phyloP scores from a whole-genome alignment of 2,797 vertebrate species.

The Artibeus lituratus region DNA sequence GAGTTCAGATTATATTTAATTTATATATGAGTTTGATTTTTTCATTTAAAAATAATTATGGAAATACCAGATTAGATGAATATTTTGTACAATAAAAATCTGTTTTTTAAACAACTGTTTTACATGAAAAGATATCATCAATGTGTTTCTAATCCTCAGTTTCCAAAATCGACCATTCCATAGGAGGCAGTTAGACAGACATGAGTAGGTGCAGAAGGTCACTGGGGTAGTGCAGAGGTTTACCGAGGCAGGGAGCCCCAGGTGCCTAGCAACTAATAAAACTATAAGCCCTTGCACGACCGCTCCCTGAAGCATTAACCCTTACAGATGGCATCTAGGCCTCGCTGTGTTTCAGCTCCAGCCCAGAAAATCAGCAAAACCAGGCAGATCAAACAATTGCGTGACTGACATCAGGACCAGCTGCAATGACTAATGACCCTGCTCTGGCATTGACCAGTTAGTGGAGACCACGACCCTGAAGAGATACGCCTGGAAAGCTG shows the following conservation, averaged over 20 bases:
- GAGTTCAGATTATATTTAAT: not conserved
- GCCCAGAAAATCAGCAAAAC: not conserved
- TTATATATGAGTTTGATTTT: not conserved
- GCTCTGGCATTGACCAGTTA: not conserved
- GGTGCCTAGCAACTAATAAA: not conserved
- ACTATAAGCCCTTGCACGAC: not conserved
- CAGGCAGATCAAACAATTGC: not conserved
- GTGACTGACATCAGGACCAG: not conserved
- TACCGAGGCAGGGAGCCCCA: not conserved
- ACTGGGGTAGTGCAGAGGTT: not conserved
- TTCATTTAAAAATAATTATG: slow-evolving; percentile 29
- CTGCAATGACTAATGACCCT: not conserved
- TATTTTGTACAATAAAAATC: not conserved
- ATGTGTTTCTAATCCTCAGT: not conserved
- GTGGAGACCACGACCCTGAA: not conserved
- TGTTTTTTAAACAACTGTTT: not conserved
- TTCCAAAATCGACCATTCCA: not conserved
- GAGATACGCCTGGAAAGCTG: not conserved
- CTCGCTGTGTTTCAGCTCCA: not conserved
- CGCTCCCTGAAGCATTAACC: not conserved
- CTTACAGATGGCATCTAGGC: not conserved
- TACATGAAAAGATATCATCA: not conserved
- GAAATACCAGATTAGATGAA: not conserved
- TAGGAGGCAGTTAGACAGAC: not conserved
- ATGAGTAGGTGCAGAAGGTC: not conserved